phyloP scores from a whole-genome alignment of 2,113 vertebrate genomes.

The Tachycineta bicolor region DNA sequence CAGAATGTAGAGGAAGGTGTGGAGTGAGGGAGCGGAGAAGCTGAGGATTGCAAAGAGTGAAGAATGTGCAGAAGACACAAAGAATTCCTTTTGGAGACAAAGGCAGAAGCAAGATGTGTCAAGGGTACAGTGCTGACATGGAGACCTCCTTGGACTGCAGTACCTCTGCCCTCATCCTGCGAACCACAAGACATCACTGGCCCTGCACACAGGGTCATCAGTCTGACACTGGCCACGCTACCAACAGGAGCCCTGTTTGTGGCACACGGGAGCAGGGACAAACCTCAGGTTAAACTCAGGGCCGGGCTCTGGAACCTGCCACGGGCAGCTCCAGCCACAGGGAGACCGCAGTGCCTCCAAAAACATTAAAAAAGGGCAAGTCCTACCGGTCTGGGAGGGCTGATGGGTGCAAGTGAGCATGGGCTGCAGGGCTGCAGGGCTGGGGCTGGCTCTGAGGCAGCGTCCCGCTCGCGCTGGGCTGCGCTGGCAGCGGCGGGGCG shows the following conservation, averaged over 20 bases:
- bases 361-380: rapidly evolving
- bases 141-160: background rate
- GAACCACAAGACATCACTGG: rapidly evolving
- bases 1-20: background rate
- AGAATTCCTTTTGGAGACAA: background rate
- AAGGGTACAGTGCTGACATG: rapidly evolving
- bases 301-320: background rate
- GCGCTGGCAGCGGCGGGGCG: background rate
- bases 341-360: background rate
- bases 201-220: background rate
- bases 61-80: background rate
- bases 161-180: rapidly evolving
- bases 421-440: background rate
- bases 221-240: background rate
- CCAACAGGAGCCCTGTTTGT: background rate
- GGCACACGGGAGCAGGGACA: background rate
- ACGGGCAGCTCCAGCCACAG: background rate
- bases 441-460: rapidly evolving
- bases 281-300: background rate
- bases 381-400: background rate
- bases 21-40: background rate
- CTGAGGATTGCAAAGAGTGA: background rate
- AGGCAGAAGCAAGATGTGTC: background rate
- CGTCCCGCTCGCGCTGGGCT: rapidly evolving
- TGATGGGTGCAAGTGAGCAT: rapidly evolving